Percentiles rank a stretch among this genome's conserved stretches.
phyloP scores from a whole-genome alignment of 2,888 invertebrate genomes.

The Xestoiulus laeticollis region DNA sequence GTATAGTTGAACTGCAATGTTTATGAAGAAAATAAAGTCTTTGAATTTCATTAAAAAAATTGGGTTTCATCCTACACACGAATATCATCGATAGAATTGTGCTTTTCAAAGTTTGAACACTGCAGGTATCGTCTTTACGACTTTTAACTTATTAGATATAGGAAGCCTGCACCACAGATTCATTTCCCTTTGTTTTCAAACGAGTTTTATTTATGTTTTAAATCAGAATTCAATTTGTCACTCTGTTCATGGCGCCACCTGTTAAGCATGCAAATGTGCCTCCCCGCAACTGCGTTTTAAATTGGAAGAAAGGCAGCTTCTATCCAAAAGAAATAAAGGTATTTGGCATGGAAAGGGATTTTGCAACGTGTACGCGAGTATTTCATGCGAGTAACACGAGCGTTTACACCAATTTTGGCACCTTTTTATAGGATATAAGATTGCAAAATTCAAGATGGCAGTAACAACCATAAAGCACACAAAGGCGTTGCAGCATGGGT shows the following conservation, averaged over 20 bases:
- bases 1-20: no score
- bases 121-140: no score
- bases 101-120: no score
- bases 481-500: neutral
- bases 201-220: neutral
- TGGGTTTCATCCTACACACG: no score
- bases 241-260: neutral
- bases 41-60: no score
- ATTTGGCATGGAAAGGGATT: neutral
- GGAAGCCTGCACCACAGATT: neutral
- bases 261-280: neutral
- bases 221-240: neutral
- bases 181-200: neutral
- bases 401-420: conserved; percentile 12
- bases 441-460: conserved; percentile 7
- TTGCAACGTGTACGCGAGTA: neutral
- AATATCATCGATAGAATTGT: no score
- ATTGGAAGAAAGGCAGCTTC: neutral
- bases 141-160: no score
- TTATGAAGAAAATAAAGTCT: no score
- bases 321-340: neutral
- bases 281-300: neutral
- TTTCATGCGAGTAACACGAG: neutral
- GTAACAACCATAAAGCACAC: neutral
- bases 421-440: conserved; percentile 20